Base-by-base conservation (phyloP, 92 coral and sea anemone genomes). In the Porites cylindrica region DNA sequence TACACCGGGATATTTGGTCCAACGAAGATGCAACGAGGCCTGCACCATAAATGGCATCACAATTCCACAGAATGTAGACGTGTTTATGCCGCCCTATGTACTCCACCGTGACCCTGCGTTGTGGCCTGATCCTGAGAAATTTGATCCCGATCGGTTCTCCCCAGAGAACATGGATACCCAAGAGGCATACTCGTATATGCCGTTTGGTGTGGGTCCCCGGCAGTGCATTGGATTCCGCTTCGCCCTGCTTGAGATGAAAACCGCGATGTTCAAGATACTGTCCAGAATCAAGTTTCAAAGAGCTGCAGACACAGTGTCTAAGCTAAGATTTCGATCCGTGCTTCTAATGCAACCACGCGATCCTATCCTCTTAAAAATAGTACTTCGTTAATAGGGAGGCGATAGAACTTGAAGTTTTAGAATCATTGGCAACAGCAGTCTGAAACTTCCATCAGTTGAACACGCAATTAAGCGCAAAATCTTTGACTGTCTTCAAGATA, bases 41-140 rank as follows among this genome's bases (percentile, higher is more conserved):
- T 87, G 92, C 2, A 84, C 75, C 74, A 75, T 94, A 43, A 85
- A 92, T 50, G 95, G 96, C 16, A 78, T 92, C 23, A 81, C 76
- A 21, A 84, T 94, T 59, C 98, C 98, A 32, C 76, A 73, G 72
- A 92, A 93, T 67, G 90, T 88, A 13, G 91, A 94, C 56, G 86
- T 94, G 43, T 82, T 75, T 50, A 92, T 92, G 83, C 96, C 98
- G 9, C 81, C 65, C n/a, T 92, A 90, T 85, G 89, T 81, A 21
- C 87, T 94, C 23, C 98, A 94, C 86, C 90, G 92, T n/a, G 98
- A 94, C 26, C 98, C 98, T 7, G 82, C 85, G 26, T 81, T 82
- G 66, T 94, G 98, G 98, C 90, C 85, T 21, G 85, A 90, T 58
- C 94, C 91, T 17, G 98, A 90, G 29, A 84, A 68, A 76, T 92